Evolutionary conservation across 1,140 invertebrate genomes (phyloP).

Genomic region (Eupeodes corollae): DNA sequence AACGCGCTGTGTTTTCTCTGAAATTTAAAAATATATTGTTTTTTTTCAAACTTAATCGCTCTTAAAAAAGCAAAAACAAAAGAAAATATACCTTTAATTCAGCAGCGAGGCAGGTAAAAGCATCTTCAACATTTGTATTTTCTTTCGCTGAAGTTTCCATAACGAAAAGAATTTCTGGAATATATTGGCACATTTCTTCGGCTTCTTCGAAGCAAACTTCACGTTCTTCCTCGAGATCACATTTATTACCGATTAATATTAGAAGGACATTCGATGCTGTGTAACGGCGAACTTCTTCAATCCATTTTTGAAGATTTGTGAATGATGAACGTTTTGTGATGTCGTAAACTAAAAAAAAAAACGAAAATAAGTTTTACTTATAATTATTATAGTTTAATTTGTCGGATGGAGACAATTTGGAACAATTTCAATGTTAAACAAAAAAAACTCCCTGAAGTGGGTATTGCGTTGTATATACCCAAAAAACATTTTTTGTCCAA

Average conservation of each 20-base stretch:
- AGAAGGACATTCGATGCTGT: constrained; percentile 83
- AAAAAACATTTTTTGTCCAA: too few species aligned
- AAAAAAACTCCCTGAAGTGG: too few species aligned
- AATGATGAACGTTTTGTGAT: constrained; percentile 86
- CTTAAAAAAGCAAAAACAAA: constrained; percentile 1
- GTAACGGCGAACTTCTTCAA: constrained; percentile 87
- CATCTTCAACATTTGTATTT: constrained; percentile 85
- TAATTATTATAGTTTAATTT: background rate
- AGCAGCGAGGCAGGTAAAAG: constrained; percentile 77
- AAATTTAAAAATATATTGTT: background rate
- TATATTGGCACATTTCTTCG: constrained; percentile 68
- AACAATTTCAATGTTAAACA: too few species aligned
- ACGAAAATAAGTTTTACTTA: background rate
- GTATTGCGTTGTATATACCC: too few species aligned
- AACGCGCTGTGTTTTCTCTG: constrained; percentile 28
- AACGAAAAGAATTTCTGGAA: constrained; percentile 70
- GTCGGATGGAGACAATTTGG: too few species aligned
- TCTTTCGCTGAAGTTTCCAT: constrained; percentile 90
- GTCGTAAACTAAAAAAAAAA: constrained; percentile 70
- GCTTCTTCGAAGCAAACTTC: constrained; percentile 79
- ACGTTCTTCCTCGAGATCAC: constrained; percentile 66
- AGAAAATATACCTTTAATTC: constrained; percentile 60
- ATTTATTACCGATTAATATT: constrained; percentile 85
- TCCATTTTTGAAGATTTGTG: constrained; percentile 80
- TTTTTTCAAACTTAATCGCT: too few species aligned